Base-by-base conservation (phyloP, 2,113 vertebrate genomes). In the Seriola dumerili region DNA sequence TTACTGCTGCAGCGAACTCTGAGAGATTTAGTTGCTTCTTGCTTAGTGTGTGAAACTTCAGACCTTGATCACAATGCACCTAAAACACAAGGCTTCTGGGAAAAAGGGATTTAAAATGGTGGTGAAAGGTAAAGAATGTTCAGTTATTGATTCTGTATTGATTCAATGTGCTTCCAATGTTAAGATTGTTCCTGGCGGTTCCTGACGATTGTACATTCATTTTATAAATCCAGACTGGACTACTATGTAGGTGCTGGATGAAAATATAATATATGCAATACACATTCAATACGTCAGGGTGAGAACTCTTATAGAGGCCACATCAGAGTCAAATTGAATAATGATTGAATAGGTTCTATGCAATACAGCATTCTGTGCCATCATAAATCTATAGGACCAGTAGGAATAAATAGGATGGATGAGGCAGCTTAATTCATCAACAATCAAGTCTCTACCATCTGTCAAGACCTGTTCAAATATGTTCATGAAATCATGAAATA, bases 21-120 rank as follows among this genome's bases (percentile, higher is more conserved):
- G 59, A 72, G 36, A 82, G 59, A 84, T 73, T 78, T 72, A 50
- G 21, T 59, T 89, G 9, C 74, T 52, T 85, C 65, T 62, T 36
- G 29, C 32, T 80, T 34, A 55, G 50, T 13, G 16, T 32, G 21
- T 19, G 52, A 76, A 34, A 34, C 29, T 1, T 83, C 1, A 46
- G 65, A 63, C 73, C 40, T 69, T 69, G 55, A 65, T 58, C 40
- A 63, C 19, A 23, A 44, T 59, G 29, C 25, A 54, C 5, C 44
- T 42, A 19, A 68, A 74, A 75, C 6, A 42, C 11, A 52, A 17
- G 0, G 4, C 29, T 59, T 21, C 14, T 32, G 3, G 9, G 19
- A 70, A 74, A 48, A 19, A 13, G 12, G 12, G 11, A 4, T 52
- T 54, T 8, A 23, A 38, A 44, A 79, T 63, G 11, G 1, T 69